Conservation (phyloP, 2,888 invertebrate species). For the Drosophila aldrichi region DNA sequence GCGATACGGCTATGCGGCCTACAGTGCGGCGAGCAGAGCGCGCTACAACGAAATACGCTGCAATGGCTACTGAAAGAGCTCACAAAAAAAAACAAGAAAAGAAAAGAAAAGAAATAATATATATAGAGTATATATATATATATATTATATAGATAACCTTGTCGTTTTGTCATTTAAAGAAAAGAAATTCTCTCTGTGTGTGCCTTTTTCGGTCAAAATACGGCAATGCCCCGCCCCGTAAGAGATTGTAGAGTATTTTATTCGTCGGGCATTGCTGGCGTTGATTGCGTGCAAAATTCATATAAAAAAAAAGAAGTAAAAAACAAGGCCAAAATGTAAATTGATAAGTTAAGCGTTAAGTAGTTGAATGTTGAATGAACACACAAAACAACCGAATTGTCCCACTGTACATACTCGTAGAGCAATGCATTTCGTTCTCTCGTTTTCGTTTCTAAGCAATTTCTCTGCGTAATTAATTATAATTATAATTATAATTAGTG, state of each 20-base stretch:
- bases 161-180: conserved; percentile 70
- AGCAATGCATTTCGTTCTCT: conserved; percentile 63
- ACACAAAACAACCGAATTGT: conserved; percentile 39
- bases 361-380: conserved; percentile 67
- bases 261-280: conserved; percentile 50
- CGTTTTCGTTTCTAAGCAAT: background rate
- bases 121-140: background rate
- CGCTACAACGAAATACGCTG: conserved; percentile 77
- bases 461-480: conserved; percentile 11
- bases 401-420: conserved; percentile 73
- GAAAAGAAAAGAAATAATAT: conserved; percentile 1
- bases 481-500: conserved; percentile 7
- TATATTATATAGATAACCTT: conserved; percentile 29
- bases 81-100: conserved; percentile 4
- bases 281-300: conserved; percentile 74
- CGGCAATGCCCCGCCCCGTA: conserved; percentile 47
- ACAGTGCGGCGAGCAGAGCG: conserved; percentile 57
- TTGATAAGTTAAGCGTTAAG: conserved; percentile 55
- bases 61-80: conserved; percentile 67
- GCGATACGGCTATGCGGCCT: conserved; percentile 64
- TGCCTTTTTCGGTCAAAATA: conserved; percentile 83
- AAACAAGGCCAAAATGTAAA: conserved; percentile 64
- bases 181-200: conserved; percentile 76
- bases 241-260: conserved; percentile 48
- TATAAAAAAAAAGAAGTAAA: conserved; percentile 16